Evolutionary conservation across 2,113 vertebrate genomes (phyloP).

Genomic region (Solea senegalensis): DNA sequence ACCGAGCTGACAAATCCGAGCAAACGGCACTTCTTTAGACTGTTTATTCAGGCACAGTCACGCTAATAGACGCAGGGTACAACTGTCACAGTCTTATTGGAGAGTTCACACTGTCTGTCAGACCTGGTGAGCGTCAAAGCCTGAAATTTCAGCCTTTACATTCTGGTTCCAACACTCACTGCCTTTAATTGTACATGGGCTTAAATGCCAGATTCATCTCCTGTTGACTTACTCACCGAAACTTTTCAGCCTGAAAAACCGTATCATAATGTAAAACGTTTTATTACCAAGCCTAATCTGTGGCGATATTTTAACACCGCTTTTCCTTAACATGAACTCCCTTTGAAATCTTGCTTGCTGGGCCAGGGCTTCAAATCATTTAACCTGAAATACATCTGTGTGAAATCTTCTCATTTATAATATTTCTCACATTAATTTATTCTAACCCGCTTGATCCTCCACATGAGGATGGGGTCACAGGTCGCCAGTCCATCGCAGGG

Average conservation of each 20-base stretch:
- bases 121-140: slow-evolving; percentile 42
- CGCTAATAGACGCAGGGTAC: slow-evolving; percentile 43
- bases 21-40: slow-evolving; percentile 14
- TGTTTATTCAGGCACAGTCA: slow-evolving; percentile 28
- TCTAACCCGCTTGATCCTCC: too few relatives aligned
- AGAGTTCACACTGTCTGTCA: slow-evolving; percentile 50
- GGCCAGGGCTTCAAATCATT: too few relatives aligned
- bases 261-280: neutral
- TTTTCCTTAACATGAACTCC: neutral
- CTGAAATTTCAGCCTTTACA: slow-evolving; percentile 35
- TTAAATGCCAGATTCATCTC: slow-evolving; percentile 11
- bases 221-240: neutral
- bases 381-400: too few relatives aligned
- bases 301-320: neutral
- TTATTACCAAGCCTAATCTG: neutral
- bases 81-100: slow-evolving; percentile 50
- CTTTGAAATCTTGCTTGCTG: neutral
- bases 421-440: too few relatives aligned
- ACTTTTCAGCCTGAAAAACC: neutral
- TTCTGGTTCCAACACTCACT: slow-evolving; percentile 31
- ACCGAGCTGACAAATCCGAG: slow-evolving; percentile 28
- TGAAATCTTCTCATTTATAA: too few relatives aligned
- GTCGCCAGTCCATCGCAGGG: too few relatives aligned
- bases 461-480: too few relatives aligned
- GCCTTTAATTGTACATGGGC: slow-evolving; percentile 36